Evolutionary conservation across 2,113 vertebrate species (phyloP), one percentile per base, ranked within the genome.

Genomic region (Pterophyllum scalare): DNA sequence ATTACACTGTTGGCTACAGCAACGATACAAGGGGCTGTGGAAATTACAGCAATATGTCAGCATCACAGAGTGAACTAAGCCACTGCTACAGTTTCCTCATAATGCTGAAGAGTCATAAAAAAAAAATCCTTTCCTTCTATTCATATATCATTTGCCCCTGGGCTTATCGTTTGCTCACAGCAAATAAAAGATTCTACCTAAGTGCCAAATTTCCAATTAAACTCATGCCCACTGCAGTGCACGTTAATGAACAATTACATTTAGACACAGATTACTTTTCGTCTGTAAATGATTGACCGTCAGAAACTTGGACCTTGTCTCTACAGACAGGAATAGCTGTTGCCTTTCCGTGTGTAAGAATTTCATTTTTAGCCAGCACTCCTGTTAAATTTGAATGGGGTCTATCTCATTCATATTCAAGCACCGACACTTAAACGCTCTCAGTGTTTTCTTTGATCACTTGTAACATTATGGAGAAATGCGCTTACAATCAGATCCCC

Each of bases 21-120:
- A 46, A 17, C 26, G 43, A 84, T 81, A 86, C 86, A 22, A 77
- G 54, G 40, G 82, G 72, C 80, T n/a, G 46, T 7, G 35, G 80
- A 75, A 75, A 90, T 86, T 88, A 91, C 56, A 75, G 75, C 2
- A 7, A 90, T 92, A 82, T 61, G 83, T 90, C 87, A 88, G 31
- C 75, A 65, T 91, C 86, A 82, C 78, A 65, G 12, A 52, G 59
- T 49, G 61, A 81, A 83, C 38, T 57, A 70, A 10, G 19, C 57
- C 77, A 62, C 72, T 22, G 76, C 31, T 64, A 24, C 62, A 62
- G 61, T 75, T 79, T 62, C 49, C 59, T 75, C 61, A 28, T 61
- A 79, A 22, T 5, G 35, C 38, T 60, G 28, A 59, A 52, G 28
- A 84, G 64, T 70, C 38, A 20, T 72, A 31, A 83, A 59, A 79